Conservation (phyloP, 2,888 invertebrate species). For the Pelosia muscerda region DNA sequence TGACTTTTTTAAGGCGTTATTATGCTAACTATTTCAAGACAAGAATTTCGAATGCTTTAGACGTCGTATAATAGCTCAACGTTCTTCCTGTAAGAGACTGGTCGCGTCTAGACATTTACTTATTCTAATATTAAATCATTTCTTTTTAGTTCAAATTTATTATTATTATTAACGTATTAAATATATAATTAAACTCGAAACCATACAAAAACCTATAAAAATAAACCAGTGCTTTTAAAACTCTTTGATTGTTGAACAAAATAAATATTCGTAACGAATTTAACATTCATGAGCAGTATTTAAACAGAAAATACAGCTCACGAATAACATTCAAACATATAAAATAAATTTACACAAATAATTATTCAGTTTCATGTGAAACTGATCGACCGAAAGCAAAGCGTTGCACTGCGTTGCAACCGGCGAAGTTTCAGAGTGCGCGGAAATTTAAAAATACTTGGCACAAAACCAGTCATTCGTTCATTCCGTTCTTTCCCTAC, state of each 20-base stretch:
- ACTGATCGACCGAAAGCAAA: conserved; percentile 31
- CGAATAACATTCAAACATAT: background rate
- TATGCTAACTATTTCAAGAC: too few relatives aligned
- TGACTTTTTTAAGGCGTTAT: too few relatives aligned
- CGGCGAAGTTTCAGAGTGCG: conserved; percentile 42
- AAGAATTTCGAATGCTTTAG: too few relatives aligned
- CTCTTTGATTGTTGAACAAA: background rate
- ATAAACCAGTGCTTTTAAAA: background rate
- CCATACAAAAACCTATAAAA: background rate
- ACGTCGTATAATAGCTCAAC: too few relatives aligned
- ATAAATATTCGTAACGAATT: background rate
- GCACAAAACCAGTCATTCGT: conserved; percentile 55
- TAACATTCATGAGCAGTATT: background rate
- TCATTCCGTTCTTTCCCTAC: conserved; percentile 49
- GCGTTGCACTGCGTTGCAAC: conserved; percentile 21
- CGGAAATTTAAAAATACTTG: conserved; percentile 58
- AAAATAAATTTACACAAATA: conserved; percentile 18
- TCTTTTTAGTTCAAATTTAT: background rate
- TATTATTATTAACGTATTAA: background rate
- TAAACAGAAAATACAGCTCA: conserved; percentile 3
- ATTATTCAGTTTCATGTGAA: conserved; percentile 34
- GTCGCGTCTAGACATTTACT: too few relatives aligned
- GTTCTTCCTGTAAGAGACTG: too few relatives aligned
- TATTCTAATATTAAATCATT: too few relatives aligned
- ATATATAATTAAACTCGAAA: background rate